Evolutionary conservation across 2,797 vertebrate genomes (phyloP), one percentile per base, ranked within the genome.

Genomic region (Lophotriccus pileatus): DNA sequence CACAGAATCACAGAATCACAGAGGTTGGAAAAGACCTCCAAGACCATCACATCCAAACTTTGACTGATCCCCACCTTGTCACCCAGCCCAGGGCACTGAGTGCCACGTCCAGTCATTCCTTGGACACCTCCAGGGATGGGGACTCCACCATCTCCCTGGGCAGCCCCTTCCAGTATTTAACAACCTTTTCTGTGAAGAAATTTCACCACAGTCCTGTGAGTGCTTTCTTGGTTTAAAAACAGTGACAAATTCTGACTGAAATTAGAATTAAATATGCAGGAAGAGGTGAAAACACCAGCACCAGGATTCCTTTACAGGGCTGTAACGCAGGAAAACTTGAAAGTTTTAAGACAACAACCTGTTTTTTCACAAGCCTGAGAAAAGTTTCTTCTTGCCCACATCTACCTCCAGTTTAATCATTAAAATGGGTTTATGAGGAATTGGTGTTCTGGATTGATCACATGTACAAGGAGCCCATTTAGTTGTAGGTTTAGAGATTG

Each of bases 11-110:
- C 4, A n/a, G 7, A 44, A 3, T 44, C 12, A 3, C 4, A n/a
- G 7, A 44, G 3, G 27, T 8, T 69, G 49, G 64, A 22, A 70
- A 58, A 58, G 16, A 8, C 2, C n/a, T 30, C 43, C 7, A 14
- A 25, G 49, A 5, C 2, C 6, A 27, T 28, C 0, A 0, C 58
- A 28, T 32, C 24, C 64, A 49, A 10, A 11, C 37, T 50, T 10
- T 32, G 41, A 3, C 25, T 12, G 56, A 39, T 58, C 3, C 50
- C 28, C 37, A 24, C 9, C 16, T 50, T 30, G 43, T 34, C 37
- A 34, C 24, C 30, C 43, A 76, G 36, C 32, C 22, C 27, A 37
- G 49, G n/a, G 37, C 37, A 16, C 72, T 24, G 37, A 50, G 64
- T 56, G 64, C 12, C 63, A 39, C 13, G 39, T 39, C 39, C 39